These are phyloP conservation scores for Rhineura floridana DNA, from an alignment of 2,113 vertebrate species.

Conservation along the genomic window DNA sequence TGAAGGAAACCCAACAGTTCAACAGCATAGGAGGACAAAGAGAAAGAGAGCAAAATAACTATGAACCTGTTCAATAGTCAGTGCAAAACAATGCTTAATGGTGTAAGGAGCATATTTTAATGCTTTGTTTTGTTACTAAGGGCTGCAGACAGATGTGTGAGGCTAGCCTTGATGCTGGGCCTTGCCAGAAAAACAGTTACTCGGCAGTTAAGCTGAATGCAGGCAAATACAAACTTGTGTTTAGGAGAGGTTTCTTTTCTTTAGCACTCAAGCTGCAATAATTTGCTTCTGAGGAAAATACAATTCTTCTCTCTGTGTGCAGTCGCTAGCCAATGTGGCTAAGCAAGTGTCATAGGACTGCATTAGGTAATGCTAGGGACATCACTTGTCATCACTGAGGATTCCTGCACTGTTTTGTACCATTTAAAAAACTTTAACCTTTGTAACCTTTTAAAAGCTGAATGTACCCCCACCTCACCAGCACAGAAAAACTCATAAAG, in stretches of 20 bases:
- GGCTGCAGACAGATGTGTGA: background rate
- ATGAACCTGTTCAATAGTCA: background rate
- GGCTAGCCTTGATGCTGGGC: background rate
- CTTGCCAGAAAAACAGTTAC: background rate
- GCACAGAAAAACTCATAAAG: too few relatives aligned
- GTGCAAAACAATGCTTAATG: background rate
- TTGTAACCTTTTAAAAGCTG: too few relatives aligned
- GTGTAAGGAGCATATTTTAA: background rate
- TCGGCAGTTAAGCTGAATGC: background rate
- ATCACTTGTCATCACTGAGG: too few relatives aligned
- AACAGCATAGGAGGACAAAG: background rate
- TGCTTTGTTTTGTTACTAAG: background rate
- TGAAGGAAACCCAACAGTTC: too few relatives aligned
- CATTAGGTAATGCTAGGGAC: too few relatives aligned
- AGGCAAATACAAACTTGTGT: background rate
- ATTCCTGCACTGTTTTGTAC: too few relatives aligned
- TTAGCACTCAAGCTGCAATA: background rate
- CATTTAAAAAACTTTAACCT: too few relatives aligned
- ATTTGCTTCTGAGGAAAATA: background rate
- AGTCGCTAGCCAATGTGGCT: too few relatives aligned
- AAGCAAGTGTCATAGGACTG: too few relatives aligned
- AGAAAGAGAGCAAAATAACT: background rate
- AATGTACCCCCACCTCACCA: too few relatives aligned
- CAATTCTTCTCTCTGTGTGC: background rate
- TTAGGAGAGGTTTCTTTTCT: background rate